A percentile compares a stretch with the other conserved stretches of the same genome.
Conservation (phyloP, 1,140 invertebrate species). For the Glomeris maerens region DNA sequence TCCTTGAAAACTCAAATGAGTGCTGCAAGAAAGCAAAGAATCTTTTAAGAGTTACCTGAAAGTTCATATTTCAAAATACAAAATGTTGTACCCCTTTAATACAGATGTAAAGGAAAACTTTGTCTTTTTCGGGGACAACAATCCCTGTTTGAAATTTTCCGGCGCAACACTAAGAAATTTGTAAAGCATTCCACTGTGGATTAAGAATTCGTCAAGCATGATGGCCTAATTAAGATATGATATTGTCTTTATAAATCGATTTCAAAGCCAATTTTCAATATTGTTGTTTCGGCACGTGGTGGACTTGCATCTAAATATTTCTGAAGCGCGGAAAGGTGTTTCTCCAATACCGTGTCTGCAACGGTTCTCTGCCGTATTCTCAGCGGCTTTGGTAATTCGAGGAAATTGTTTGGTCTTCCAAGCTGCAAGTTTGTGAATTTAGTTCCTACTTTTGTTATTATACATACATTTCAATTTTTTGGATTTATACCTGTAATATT, state of each 20-base stretch:
- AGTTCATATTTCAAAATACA: constrained; percentile 29
- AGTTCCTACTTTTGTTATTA: no score
- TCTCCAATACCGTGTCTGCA: no score
- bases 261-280: no score
- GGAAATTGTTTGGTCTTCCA: no score
- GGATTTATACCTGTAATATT: constrained; percentile 39
- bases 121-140: constrained; percentile 59
- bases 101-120: constrained; percentile 68
- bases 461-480: no score
- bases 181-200: constrained; percentile 75
- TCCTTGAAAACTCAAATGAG: constrained; percentile 24
- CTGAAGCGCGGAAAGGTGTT: no score
- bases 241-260: no score
- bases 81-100: constrained; percentile 58
- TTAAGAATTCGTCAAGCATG: constrained; percentile 66
- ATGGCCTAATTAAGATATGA: constrained; percentile 64
- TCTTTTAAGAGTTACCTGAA: not conserved
- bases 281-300: no score
- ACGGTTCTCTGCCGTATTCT: no score
- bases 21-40: not conserved
- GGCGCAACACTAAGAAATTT: constrained; percentile 77
- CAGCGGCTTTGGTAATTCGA: no score
- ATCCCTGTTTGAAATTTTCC: constrained; percentile 63
- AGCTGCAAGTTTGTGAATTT: no score
- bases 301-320: no score